Conservation (phyloP, 2,113 vertebrate species). For the Neogobius melanostomus region DNA sequence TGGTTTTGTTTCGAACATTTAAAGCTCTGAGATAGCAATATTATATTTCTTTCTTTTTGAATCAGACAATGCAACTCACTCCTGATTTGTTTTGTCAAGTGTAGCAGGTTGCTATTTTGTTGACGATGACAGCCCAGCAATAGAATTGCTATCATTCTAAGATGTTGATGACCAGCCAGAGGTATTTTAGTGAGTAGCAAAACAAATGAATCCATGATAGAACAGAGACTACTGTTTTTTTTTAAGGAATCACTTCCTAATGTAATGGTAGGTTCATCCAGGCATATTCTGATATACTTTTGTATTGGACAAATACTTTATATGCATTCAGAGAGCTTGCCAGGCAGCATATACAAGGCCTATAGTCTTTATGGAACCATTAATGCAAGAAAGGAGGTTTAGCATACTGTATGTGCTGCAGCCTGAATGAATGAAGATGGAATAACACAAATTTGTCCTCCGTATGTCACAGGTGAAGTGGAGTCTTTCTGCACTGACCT, state of each 20-base stretch:
- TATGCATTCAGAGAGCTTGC: too few species aligned
- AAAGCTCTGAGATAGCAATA: too few species aligned
- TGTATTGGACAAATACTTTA: neutral
- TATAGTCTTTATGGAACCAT: too few species aligned
- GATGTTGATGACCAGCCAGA: neutral
- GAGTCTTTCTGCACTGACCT: conserved; percentile 82
- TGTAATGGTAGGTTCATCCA: too few species aligned
- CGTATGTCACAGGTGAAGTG: conserved; percentile 75
- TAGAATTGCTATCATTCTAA: neutral
- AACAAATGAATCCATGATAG: too few species aligned
- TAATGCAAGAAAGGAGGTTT: too few species aligned
- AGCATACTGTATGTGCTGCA: too few species aligned
- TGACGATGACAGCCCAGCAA: neutral
- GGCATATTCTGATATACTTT: too few species aligned
- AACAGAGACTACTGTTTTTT: too few species aligned
- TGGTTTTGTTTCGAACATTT: too few species aligned
- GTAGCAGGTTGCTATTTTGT: neutral
- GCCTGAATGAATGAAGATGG: neutral
- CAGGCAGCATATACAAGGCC: too few species aligned
- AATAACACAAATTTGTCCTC: conserved; percentile 60
- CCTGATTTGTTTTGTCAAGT: neutral
- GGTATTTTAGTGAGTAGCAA: neutral
- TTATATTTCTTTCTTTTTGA: neutral
- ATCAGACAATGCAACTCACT: neutral
- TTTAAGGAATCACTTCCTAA: too few species aligned